phyloP scores from a whole-genome alignment of 2,797 vertebrate species.

The Chaunax sp. region DNA sequence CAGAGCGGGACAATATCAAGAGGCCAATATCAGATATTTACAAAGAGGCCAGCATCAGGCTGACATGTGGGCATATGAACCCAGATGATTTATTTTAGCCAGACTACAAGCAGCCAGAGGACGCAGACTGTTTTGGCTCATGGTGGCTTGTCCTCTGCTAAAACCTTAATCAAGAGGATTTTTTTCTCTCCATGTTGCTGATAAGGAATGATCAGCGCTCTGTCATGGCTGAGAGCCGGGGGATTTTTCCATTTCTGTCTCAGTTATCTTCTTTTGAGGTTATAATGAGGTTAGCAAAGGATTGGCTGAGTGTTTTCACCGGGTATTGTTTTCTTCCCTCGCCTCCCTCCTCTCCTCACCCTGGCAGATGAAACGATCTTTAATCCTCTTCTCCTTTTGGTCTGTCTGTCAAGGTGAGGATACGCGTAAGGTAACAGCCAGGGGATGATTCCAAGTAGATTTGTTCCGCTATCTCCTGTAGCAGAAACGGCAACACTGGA shows the following conservation, averaged over 20 bases:
- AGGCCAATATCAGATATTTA: neutral
- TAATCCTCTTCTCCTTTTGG: slow-evolving; percentile 51
- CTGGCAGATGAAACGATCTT: slow-evolving; percentile 33
- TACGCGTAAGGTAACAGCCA: slow-evolving; percentile 36
- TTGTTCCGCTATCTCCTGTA: slow-evolving; percentile 25
- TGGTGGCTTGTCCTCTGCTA: slow-evolving; percentile 24
- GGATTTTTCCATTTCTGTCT: slow-evolving; percentile 47
- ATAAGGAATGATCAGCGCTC: slow-evolving; percentile 45
- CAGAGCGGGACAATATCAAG: neutral
- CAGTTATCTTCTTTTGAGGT: slow-evolving; percentile 59
- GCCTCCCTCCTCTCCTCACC: neutral
- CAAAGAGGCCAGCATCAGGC: neutral
- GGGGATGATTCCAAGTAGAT: slow-evolving; percentile 35
- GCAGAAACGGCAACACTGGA: slow-evolving; percentile 3
- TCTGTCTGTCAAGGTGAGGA: slow-evolving; percentile 54
- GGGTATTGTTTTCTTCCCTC: slow-evolving; percentile 47
- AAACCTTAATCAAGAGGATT: slow-evolving; percentile 44
- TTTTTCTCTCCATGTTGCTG: slow-evolving; percentile 36
- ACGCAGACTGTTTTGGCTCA: slow-evolving; percentile 11
- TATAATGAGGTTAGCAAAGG: slow-evolving; percentile 66
- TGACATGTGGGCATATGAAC: slow-evolving; percentile 1
- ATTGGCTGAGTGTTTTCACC: slow-evolving; percentile 54
- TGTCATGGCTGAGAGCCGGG: slow-evolving; percentile 27
- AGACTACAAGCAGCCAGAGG: slow-evolving; percentile 10
- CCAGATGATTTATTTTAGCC: slow-evolving; percentile 15